phyloP scores from a whole-genome alignment of 2,888 invertebrate species.

The Drosophila nr. perissopoda region DNA sequence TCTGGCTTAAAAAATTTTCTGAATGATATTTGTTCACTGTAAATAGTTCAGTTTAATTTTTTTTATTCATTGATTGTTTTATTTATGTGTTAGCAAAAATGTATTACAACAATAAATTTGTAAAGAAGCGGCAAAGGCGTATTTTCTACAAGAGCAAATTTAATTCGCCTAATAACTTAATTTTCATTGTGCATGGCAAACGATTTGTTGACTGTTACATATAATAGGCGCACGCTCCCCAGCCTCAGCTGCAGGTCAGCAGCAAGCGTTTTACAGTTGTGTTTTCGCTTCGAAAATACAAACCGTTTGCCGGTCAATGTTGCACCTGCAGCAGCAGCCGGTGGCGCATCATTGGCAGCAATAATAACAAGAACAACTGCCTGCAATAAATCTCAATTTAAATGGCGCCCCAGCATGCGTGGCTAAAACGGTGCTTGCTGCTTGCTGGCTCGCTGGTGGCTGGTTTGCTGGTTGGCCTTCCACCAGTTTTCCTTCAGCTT shows the following conservation, averaged over 20 bases:
- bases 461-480: slow-evolving; percentile 44
- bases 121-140: not conserved
- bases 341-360: slow-evolving; percentile 57
- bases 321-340: slow-evolving; percentile 49
- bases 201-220: slow-evolving; percentile 71
- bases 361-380: slow-evolving; percentile 63
- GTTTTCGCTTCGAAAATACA: slow-evolving; percentile 56
- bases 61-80: not conserved
- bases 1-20: not conserved
- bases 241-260: slow-evolving; percentile 42
- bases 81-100: not conserved
- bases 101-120: slow-evolving; percentile 17
- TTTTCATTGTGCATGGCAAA: slow-evolving; percentile 46
- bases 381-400: slow-evolving; percentile 84
- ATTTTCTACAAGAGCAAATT: slow-evolving; percentile 21
- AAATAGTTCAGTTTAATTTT: not conserved
- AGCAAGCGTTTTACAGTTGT: slow-evolving; percentile 72
- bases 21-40: not conserved
- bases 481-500: slow-evolving; percentile 71
- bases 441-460: slow-evolving; percentile 34
- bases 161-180: slow-evolving; percentile 76
- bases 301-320: slow-evolving; percentile 52
- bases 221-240: slow-evolving; percentile 42
- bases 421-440: slow-evolving; percentile 71
- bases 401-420: slow-evolving; percentile 83